Evolutionary conservation across 1,140 invertebrate species (phyloP).

Genomic region (Laodelphax striatellus): DNA sequence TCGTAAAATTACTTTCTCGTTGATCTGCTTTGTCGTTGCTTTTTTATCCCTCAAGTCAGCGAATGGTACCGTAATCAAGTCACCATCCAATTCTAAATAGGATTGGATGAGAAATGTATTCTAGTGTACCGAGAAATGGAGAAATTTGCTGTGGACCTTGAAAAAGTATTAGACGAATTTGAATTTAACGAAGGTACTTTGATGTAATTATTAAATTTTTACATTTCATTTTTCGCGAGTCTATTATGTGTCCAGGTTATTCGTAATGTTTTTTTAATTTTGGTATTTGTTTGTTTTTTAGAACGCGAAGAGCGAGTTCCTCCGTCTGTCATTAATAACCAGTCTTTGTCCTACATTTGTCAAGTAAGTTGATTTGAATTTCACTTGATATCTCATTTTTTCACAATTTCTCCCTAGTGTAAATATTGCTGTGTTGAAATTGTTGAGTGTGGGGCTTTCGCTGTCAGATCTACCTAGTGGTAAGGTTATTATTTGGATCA

Average conservation of each 20-base stretch:
- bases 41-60: too few species aligned
- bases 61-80: too few species aligned
- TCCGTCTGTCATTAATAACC: constrained; percentile 11
- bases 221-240: neutral
- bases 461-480: too few species aligned
- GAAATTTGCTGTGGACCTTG: constrained; percentile 66
- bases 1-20: too few species aligned
- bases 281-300: constrained; percentile 4
- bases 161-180: constrained; percentile 79
- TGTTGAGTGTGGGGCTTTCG: too few species aligned
- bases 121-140: constrained; percentile 38
- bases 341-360: constrained; percentile 8
- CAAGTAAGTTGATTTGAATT: constrained; percentile 3
- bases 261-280: neutral
- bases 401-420: too few species aligned
- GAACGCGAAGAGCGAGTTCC: constrained; percentile 13
- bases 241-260: neutral
- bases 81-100: too few species aligned
- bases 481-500: too few species aligned
- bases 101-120: too few species aligned
- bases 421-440: too few species aligned
- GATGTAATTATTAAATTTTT: neutral
- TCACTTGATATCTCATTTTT: neutral
- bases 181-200: constrained; percentile 56
- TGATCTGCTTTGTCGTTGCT: too few species aligned